These are phyloP conservation scores for Gymnocephalus cernua DNA, from an alignment of 2,113 vertebrate species.

Conservation along the genomic window DNA sequence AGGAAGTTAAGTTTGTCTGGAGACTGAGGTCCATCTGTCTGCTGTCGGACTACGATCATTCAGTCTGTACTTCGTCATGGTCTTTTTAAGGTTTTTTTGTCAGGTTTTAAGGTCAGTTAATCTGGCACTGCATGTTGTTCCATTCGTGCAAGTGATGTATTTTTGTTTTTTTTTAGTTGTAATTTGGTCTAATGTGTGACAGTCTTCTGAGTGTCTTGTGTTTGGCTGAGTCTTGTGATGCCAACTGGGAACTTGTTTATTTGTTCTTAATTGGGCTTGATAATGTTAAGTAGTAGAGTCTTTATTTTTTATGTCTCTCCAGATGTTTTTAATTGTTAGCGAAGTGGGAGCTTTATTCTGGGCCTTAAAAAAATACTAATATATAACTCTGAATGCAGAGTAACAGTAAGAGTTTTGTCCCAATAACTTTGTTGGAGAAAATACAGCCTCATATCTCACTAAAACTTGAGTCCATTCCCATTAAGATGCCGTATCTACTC, in stretches of 20 bases:
- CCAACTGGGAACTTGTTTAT: neutral
- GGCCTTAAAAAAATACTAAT: neutral
- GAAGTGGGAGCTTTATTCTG: neutral
- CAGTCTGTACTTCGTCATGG: slow-evolving; percentile 9
- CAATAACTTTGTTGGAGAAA: neutral
- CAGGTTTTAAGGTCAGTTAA: neutral
- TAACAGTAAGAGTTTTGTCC: neutral
- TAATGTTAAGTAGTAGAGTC: neutral
- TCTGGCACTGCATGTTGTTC: slow-evolving; percentile 11
- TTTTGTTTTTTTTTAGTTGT: slow-evolving; percentile 24
- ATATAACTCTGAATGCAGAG: neutral
- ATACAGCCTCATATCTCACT: neutral
- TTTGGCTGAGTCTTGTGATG: slow-evolving; percentile 3
- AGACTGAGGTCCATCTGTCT: slow-evolving; percentile 1
- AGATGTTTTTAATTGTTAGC: neutral
- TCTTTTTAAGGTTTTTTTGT: slow-evolving; percentile 31
- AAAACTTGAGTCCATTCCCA: neutral
- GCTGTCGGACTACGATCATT: neutral
- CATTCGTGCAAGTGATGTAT: slow-evolving; percentile 2
- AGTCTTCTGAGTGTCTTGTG: neutral
- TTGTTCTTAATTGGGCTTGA: neutral
- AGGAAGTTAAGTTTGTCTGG: slow-evolving; percentile 27
- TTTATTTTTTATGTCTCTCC: neutral
- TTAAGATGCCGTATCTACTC: too few species aligned
- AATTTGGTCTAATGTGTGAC: slow-evolving; percentile 23